Evolutionary conservation across 2,113 vertebrate species (phyloP), one percentile per base, ranked within the genome.

Genomic region (Rhombomys opimus): DNA sequence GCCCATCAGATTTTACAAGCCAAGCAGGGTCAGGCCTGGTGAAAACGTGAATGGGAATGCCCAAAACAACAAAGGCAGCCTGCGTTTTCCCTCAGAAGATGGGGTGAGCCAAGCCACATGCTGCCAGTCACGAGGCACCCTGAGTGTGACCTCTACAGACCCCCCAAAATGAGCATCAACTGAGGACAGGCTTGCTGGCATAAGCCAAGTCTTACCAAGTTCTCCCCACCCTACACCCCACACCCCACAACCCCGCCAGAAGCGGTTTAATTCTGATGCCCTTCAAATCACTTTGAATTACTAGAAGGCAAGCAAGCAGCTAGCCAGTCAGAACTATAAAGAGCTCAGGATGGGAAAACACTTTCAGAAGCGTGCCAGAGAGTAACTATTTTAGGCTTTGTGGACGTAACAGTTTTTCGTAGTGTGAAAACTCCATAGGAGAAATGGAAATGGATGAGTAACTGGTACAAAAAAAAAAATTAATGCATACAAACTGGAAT

Each of bases 1-100:
- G 90, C 97, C 97, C 95, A 97, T 97, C 96, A 97, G 97, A 98
- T 97, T 97, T 95, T 87, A 96, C 89, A 96, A 97, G 92, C 75
- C 73, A 85, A 82, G 91, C 95, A 94, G 91, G 82, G 95, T 95
- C 89, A 96, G 92, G 75, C 52, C 90, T 97, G 89, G 89, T 92
- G 91, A 97, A 96, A 95, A 95, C 5, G 5, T 72, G 77, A 95
- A 91, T 72, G 90, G 38, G 67, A 95, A 96, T 89, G 95, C 97
- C 96, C 94, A 87, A 76, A 95, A 93, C 91, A 97, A 90, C 90
- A 97, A 89, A 95, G 73, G 81, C 93, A 63, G 72, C 52, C 80
- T 89, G 95, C 38, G 0, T 78, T 72, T 97, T 93, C 77, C 92
- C 92, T 93, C 0, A 1, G 81, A 91, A 90, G 85, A 15, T 5